Conservation (phyloP, 2,797 vertebrate species). For the Enteromius treurensis region DNA sequence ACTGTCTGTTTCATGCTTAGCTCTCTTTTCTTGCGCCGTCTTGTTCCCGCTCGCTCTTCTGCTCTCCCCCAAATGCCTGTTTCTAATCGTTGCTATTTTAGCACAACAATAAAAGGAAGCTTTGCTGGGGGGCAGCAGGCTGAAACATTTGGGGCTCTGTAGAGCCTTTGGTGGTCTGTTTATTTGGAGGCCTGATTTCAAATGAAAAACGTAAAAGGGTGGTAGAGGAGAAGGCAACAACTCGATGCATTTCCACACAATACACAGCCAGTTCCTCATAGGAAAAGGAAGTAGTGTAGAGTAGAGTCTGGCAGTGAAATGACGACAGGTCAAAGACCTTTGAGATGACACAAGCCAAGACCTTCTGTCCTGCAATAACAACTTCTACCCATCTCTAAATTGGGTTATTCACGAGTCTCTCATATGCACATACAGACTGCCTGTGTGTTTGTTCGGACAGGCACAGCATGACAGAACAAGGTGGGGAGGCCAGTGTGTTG, state of each 20-base stretch:
- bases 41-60: neutral
- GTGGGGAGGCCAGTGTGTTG: neutral
- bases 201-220: slow-evolving; percentile 43
- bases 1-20: neutral
- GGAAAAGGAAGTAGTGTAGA: slow-evolving; percentile 51
- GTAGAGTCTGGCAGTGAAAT: slow-evolving; percentile 32
- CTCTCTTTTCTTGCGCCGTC: neutral
- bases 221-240: neutral
- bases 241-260: slow-evolving; percentile 37
- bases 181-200: slow-evolving; percentile 19
- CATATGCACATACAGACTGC: neutral
- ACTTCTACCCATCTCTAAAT: neutral
- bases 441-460: neutral
- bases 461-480: slow-evolving; percentile 4
- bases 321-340: slow-evolving; percentile 21
- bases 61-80: slow-evolving; percentile 44
- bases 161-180: slow-evolving; percentile 6
- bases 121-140: slow-evolving; percentile 49
- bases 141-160: slow-evolving; percentile 49
- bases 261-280: slow-evolving; percentile 42
- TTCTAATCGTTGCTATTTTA: slow-evolving; percentile 65
- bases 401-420: neutral
- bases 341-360: slow-evolving; percentile 25
- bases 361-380: slow-evolving; percentile 13
- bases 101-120: slow-evolving; percentile 71